Evolutionary conservation across 2,888 invertebrate species (phyloP).

Genomic region (Drosophila seclusa): DNA sequence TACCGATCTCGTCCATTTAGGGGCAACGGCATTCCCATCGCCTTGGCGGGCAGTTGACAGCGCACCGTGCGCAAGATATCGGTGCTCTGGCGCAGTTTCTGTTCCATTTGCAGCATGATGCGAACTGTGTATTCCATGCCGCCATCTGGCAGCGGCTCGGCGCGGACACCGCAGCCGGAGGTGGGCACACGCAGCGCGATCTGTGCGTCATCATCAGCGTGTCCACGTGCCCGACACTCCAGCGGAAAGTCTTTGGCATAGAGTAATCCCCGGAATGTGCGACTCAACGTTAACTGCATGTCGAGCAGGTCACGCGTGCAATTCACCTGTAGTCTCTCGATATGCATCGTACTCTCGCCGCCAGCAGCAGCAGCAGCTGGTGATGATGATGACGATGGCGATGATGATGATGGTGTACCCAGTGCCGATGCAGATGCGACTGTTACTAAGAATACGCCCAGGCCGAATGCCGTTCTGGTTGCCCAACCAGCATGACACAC

Average conservation of each 20-base stretch:
- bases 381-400: not conserved
- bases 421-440: slow-evolving; percentile 43
- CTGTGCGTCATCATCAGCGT: slow-evolving; percentile 59
- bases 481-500: slow-evolving; percentile 82
- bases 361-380: not conserved
- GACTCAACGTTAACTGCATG: slow-evolving; percentile 87
- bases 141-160: slow-evolving; percentile 86
- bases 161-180: slow-evolving; percentile 89
- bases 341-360: slow-evolving; percentile 67
- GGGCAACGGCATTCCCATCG: slow-evolving; percentile 81
- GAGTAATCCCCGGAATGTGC: slow-evolving; percentile 88
- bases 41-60: slow-evolving; percentile 85
- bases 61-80: slow-evolving; percentile 89
- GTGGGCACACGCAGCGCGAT: slow-evolving; percentile 82
- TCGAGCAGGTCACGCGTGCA: slow-evolving; percentile 89
- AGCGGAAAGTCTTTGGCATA: slow-evolving; percentile 91
- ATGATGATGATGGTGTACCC: slow-evolving; percentile 21
- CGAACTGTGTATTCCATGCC: slow-evolving; percentile 88
- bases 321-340: slow-evolving; percentile 87
- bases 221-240: slow-evolving; percentile 89
- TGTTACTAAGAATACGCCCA: slow-evolving; percentile 29
- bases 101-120: slow-evolving; percentile 91
- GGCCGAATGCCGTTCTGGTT: slow-evolving; percentile 69
- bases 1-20: slow-evolving; percentile 59
- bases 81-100: slow-evolving; percentile 89